Conservation (phyloP, 2,797 vertebrate genomes). For the Mallotus villosus region DNA sequence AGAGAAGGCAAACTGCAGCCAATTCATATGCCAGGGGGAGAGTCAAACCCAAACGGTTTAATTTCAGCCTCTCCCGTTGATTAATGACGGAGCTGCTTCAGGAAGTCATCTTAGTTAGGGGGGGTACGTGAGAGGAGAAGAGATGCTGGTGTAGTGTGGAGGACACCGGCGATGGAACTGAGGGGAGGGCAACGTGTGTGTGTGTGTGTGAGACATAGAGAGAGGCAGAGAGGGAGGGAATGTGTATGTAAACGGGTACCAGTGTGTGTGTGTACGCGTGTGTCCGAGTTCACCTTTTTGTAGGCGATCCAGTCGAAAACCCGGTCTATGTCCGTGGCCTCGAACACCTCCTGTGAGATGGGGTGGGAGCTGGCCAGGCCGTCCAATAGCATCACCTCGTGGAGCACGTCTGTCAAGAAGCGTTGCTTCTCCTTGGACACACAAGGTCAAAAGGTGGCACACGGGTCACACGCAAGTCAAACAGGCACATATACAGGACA, state of each 20-base stretch:
- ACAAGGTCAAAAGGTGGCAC: neutral
- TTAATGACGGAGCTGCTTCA: too few species aligned
- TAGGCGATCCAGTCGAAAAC: conserved; percentile 99
- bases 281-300: conserved; percentile 81
- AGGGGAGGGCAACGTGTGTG: too few species aligned
- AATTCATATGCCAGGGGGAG: neutral
- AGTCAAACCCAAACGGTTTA: neutral
- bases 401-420: conserved; percentile 95
- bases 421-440: conserved; percentile 90
- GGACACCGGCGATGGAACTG: too few species aligned
- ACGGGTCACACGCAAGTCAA: neutral
- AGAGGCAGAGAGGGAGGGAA: too few species aligned
- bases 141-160: too few species aligned
- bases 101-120: too few species aligned
- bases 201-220: too few species aligned
- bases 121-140: too few species aligned
- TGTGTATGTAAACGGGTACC: too few species aligned
- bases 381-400: conserved; percentile 96
- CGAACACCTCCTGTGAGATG: conserved; percentile 92
- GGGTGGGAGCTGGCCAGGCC: conserved; percentile 93
- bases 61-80: too few species aligned
- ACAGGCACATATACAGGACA: too few species aligned
- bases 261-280: neutral
- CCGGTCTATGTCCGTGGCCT: conserved; percentile 90
- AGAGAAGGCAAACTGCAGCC: too few species aligned